Evolutionary conservation across 2,113 vertebrate genomes (phyloP).

Genomic region (Oreochromis tanganicae): DNA sequence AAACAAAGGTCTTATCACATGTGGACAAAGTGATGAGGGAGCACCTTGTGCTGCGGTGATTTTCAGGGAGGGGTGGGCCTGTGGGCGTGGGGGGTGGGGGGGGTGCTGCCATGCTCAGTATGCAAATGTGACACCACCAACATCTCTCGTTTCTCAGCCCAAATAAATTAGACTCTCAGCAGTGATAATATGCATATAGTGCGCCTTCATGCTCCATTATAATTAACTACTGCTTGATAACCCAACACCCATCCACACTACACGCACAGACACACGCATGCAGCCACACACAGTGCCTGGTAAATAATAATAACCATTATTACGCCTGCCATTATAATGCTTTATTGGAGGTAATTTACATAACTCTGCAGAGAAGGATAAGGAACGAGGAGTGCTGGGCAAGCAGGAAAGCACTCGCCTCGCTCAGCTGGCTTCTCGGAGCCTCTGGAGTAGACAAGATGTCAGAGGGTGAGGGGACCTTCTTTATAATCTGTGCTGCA

Average conservation of each 20-base stretch:
- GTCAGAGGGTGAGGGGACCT: not conserved
- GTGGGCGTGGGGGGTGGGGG: not conserved
- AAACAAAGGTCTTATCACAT: slow-evolving; percentile 23
- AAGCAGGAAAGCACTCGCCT: slow-evolving; percentile 27
- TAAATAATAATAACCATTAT: slow-evolving; percentile 71
- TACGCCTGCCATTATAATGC: slow-evolving; percentile 48
- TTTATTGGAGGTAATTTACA: slow-evolving; percentile 64
- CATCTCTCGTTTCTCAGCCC: slow-evolving; percentile 11
- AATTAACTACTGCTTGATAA: slow-evolving; percentile 72
- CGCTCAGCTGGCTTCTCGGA: not conserved
- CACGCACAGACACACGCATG: slow-evolving; percentile 1
- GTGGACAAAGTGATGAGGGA: slow-evolving; percentile 14
- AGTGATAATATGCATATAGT: slow-evolving; percentile 54
- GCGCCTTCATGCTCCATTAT: slow-evolving; percentile 49
- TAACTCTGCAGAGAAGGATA: slow-evolving; percentile 44
- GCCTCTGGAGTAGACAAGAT: not conserved
- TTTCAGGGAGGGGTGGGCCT: not conserved
- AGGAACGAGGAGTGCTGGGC: slow-evolving; percentile 40
- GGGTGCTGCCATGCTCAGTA: not conserved
- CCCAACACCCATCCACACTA: not conserved
- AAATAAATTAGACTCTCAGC: slow-evolving; percentile 63
- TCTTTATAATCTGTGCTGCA: not conserved
- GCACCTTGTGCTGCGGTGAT: slow-evolving; percentile 2
- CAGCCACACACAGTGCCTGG: slow-evolving; percentile 10
- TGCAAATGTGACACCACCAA: slow-evolving; percentile 28